A percentile compares a stretch with the other conserved stretches of the same genome.
Conservation (phyloP, 2,888 invertebrate species). For the Drosophila heteroneura region DNA sequence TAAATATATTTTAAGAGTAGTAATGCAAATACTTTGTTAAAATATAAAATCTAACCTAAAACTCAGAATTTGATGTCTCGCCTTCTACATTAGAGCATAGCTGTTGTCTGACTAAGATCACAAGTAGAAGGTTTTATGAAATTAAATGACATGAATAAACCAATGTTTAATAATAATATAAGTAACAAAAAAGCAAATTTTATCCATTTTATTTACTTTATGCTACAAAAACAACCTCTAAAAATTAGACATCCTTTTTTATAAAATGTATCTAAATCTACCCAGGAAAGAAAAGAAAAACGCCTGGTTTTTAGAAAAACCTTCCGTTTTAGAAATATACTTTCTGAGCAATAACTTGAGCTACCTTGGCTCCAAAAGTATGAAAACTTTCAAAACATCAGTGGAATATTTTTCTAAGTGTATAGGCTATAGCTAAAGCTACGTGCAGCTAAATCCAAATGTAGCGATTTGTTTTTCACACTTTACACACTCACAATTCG, state of each 20-base stretch:
- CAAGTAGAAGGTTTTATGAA: neutral
- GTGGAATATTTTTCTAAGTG: neutral
- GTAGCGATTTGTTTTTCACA: constrained; percentile 52
- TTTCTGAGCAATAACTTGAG: neutral
- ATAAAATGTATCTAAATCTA: neutral
- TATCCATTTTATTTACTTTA: neutral
- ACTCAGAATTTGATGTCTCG: neutral
- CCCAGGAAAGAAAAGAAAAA: neutral
- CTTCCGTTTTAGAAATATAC: neutral
- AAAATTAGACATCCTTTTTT: neutral
- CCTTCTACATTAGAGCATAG: neutral
- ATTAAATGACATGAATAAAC: neutral
- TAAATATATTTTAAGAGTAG: neutral
- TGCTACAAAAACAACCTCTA: neutral
- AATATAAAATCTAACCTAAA: neutral
- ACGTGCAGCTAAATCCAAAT: constrained; percentile 1
- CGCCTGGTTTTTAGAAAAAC: neutral
- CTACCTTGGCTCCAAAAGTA: neutral
- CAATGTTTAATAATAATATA: neutral
- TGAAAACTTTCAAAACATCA: neutral
- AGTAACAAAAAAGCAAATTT: too few species aligned
- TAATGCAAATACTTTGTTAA: neutral
- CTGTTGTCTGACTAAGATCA: neutral
- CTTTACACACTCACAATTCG: constrained; percentile 37
- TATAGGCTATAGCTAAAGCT: neutral